These are phyloP conservation scores for Poeciliopsis infans DNA, from an alignment of 2,797 vertebrate genomes.

Conservation along the genomic window DNA sequence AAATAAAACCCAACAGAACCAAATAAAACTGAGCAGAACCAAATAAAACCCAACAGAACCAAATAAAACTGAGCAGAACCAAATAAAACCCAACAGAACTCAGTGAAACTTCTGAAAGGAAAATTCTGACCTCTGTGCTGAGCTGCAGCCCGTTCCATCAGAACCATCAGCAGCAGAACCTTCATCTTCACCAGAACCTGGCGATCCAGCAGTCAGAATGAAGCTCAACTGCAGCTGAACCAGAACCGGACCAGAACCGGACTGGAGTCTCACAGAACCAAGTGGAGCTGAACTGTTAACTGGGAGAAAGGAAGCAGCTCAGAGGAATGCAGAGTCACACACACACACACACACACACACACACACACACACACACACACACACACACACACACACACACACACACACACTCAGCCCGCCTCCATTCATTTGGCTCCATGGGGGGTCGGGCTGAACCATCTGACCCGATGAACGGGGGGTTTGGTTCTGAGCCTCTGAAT, in stretches of 20 bases:
- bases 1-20: no score
- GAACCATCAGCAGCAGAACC: conserved; percentile 52
- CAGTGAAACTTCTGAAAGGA: not conserved
- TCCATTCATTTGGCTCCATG: conserved; percentile 65
- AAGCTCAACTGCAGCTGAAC: not conserved
- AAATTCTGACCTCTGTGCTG: conserved; percentile 65
- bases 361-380: no score
- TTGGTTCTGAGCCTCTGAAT: not conserved
- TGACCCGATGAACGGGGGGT: not conserved
- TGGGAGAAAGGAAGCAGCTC: conserved; percentile 20
- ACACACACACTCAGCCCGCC: not conserved
- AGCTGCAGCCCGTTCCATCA: conserved; percentile 43
- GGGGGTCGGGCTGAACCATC: not conserved
- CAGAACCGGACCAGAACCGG: not conserved
- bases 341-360: no score
- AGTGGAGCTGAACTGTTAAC: conserved; percentile 9
- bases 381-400: no score
- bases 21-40: no score
- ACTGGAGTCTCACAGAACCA: not conserved
- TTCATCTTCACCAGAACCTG: conserved; percentile 45
- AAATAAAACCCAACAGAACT: not conserved
- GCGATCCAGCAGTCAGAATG: not conserved
- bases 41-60: no score
- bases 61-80: not conserved
- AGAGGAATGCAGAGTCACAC: conserved; percentile 31